A percentile compares a stretch with the other conserved stretches of the same genome.
phyloP scores from a whole-genome alignment of 1,140 invertebrate species.

The Andrena cerasifolii region DNA sequence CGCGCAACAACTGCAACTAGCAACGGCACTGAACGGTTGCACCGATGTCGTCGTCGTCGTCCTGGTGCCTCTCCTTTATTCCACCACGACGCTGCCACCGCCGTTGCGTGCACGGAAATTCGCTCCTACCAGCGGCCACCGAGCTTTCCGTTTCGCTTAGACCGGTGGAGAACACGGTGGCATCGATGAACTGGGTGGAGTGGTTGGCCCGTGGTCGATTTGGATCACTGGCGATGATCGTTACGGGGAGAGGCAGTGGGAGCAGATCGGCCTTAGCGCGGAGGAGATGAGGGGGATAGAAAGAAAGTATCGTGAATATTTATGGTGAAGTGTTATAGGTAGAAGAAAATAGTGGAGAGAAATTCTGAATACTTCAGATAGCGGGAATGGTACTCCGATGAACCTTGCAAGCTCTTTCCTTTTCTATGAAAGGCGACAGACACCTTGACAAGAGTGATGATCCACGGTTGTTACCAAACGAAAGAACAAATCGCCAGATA shows the following conservation, averaged over 20 bases:
- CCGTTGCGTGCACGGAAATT: constrained; percentile 46
- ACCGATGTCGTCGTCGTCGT: constrained; percentile 23
- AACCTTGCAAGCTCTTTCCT: background rate
- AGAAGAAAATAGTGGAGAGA: too few relatives aligned
- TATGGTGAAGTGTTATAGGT: too few relatives aligned
- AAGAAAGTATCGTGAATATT: too few relatives aligned
- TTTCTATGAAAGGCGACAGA: background rate
- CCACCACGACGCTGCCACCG: background rate
- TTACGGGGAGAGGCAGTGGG: too few relatives aligned
- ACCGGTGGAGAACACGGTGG: background rate
- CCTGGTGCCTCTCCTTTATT: constrained; percentile 11
- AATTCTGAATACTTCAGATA: background rate
- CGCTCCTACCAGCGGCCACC: background rate
- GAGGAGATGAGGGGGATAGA: background rate
- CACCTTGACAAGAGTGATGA: background rate
- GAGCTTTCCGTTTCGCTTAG: background rate
- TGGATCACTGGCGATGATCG: background rate
- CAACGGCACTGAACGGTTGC: constrained; percentile 41
- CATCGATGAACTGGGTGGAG: background rate
- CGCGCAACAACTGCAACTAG: constrained; percentile 61
- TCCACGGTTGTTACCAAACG: constrained; percentile 1
- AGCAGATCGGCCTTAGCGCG: background rate
- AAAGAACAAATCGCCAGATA: constrained; percentile 22
- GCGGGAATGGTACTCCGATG: background rate
- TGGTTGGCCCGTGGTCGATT: background rate